Evolutionary conservation across 2,888 invertebrate species (phyloP), one percentile per base, ranked within the genome.

Genomic region (Polyommatus iphigenia): DNA sequence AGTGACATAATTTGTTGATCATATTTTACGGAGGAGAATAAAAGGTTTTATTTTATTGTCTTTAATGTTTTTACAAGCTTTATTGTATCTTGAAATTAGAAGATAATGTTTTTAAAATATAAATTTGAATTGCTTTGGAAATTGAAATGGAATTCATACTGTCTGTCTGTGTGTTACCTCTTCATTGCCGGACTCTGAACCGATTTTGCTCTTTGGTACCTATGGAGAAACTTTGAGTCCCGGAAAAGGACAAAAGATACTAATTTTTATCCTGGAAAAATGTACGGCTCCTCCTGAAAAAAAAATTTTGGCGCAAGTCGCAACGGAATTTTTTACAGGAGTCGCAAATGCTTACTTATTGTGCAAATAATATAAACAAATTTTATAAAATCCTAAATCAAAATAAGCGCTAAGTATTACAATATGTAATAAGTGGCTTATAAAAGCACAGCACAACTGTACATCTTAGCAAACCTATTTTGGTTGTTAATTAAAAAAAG

Each of bases 401-500:
- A 46, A 46, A 41, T 46, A 41, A 59, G n/a, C 57, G 15, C 8
- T 10, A 6, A 67, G 24, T 5, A 67, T 20, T 10, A 10, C 20
- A 75, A 71, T 73, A 76, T 77, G 78, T 78, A 78, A 76, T 75
- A 78, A 20, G n/a, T 72, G 72, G 78, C 78, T 78, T 78, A 81
- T 80, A 80, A 80, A 76, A 81, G 77, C 78, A 81, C 79, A 80
- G 81, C 81, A 78, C 80, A 79, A 80, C 80, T 82, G 85, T 84
- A 85, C 87, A 86, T 89, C 85, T 85, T 83, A 82, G 84, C 83
- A 79, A 83, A 84, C 50, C 75, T 29, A 88, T 89, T 89, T 87
- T 85, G 87, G 83, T 87, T 87, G 87, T 90, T 91, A 90, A 91
- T 91, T 90, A 88, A 90, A 91, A 91, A 90, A 90, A 90, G 86